Percentiles rank a stretch among this genome's conserved stretches.
These are phyloP conservation scores for Lagopus leucura DNA, from an alignment of 2,113 vertebrate genomes.

Conservation along the genomic window DNA sequence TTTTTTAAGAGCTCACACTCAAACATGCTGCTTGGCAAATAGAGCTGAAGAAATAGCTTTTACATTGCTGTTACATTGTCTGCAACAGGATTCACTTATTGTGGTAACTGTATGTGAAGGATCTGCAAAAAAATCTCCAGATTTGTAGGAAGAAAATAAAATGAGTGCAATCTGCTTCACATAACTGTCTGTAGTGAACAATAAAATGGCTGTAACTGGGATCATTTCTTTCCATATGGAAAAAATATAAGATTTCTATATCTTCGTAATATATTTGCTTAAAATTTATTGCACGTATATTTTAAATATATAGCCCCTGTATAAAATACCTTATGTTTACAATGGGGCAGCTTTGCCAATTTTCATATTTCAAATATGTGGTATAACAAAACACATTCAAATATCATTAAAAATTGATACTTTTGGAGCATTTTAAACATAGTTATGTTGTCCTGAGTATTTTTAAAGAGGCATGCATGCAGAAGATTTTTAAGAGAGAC, in stretches of 20 bases:
- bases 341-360: constrained; percentile 12
- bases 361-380: constrained; percentile 54
- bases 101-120: constrained; percentile 43
- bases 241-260: constrained; percentile 65
- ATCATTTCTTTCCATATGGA: constrained; percentile 63
- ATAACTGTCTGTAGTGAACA: constrained; percentile 61
- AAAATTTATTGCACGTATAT: constrained; percentile 51
- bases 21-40: constrained; percentile 5
- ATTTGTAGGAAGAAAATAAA: constrained; percentile 61
- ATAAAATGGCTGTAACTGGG: constrained; percentile 69
- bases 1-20: constrained; percentile 32
- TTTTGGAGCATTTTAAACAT: background rate
- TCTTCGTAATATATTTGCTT: constrained; percentile 36
- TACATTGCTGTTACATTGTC: background rate
- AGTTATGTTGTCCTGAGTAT: background rate
- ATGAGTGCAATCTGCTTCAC: constrained; percentile 55
- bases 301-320: constrained; percentile 47
- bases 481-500: background rate
- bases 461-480: background rate
- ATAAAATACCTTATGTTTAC: constrained; percentile 27
- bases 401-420: constrained; percentile 14
- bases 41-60: constrained; percentile 31
- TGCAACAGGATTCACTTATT: constrained; percentile 52
- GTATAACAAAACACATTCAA: background rate
- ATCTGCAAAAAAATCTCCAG: constrained; percentile 51